These are phyloP conservation scores for Orthosia gothica DNA, from an alignment of 2,888 invertebrate species.

Conservation along the genomic window DNA sequence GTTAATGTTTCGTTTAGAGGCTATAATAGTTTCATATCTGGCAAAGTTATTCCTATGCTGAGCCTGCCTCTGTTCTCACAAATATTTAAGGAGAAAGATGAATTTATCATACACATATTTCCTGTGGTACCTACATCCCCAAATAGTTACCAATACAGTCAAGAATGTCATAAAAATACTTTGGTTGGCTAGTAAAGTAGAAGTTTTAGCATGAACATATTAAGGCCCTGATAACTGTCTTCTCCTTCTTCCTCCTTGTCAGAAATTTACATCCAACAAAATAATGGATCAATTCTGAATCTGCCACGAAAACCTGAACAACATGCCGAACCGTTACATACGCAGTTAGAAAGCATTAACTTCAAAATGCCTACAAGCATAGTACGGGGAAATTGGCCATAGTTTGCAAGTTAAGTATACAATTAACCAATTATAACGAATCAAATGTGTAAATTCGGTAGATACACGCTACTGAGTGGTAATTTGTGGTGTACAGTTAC, in stretches of 20 bases:
- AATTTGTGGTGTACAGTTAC: not conserved
- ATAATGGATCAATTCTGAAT: not conserved
- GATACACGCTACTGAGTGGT: constrained; percentile 38
- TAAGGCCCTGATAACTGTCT: too few relatives aligned
- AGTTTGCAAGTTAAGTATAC: constrained; percentile 30
- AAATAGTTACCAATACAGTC: too few relatives aligned
- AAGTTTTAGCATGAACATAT: not conserved
- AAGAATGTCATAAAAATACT: not conserved
- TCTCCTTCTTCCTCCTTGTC: too few relatives aligned
- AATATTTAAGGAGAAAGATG: not conserved
- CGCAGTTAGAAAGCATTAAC: constrained; percentile 13
- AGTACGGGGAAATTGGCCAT: constrained; percentile 21
- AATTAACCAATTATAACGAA: constrained; percentile 45
- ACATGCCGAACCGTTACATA: not conserved
- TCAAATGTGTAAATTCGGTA: constrained; percentile 45
- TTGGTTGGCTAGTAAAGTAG: not conserved
- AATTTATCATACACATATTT: not conserved
- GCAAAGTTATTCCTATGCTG: constrained; percentile 1
- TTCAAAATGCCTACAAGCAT: not conserved
- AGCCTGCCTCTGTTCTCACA: not conserved
- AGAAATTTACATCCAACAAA: not conserved
- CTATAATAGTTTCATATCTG: constrained; percentile 9
- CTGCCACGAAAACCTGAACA: not conserved
- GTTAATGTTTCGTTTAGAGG: constrained; percentile 15
- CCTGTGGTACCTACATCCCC: not conserved